phyloP scores from a whole-genome alignment of 2,797 vertebrate genomes.

The Pempheris klunzingeri region DNA sequence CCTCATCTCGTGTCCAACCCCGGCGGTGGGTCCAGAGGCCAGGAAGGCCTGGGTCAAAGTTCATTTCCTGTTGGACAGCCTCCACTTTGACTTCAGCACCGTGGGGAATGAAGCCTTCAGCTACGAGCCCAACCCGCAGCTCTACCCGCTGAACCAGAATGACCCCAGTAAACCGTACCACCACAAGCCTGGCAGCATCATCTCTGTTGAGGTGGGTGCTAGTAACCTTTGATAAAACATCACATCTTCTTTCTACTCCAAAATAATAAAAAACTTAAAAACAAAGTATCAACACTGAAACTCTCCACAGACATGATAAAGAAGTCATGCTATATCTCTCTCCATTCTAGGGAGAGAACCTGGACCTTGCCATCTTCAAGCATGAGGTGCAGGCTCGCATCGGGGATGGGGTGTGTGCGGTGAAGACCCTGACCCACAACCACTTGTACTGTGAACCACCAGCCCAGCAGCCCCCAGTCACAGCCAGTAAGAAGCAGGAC shows the following conservation, averaged over 20 bases:
- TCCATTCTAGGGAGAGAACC: constrained; percentile 90
- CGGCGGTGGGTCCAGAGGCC: constrained; percentile 87
- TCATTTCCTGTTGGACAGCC: constrained; percentile 94
- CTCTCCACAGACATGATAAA: not conserved
- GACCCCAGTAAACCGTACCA: constrained; percentile 91
- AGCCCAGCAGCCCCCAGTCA: constrained; percentile 87
- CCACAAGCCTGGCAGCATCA: constrained; percentile 96
- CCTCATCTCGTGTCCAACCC: constrained; percentile 91
- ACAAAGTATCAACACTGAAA: not conserved
- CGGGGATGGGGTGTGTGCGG: constrained; percentile 91
- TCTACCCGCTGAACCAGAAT: constrained; percentile 89
- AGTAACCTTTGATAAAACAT: not conserved
- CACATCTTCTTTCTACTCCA: not conserved
- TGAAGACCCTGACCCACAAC: constrained; percentile 94
- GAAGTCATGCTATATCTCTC: not conserved
- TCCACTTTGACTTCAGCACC: constrained; percentile 91
- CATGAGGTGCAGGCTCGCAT: constrained; percentile 96
- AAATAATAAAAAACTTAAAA: not conserved
- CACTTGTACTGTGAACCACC: constrained; percentile 97
- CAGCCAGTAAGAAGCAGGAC: constrained; percentile 84
- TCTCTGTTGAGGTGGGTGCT: constrained; percentile 94
- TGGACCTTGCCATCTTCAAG: constrained; percentile 95
- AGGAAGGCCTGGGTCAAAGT: constrained; percentile 85
- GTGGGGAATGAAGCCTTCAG: constrained; percentile 89
- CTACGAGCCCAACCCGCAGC: constrained; percentile 91